Conservation (phyloP, 2,797 vertebrate species). For the Rallus crepitans region DNA sequence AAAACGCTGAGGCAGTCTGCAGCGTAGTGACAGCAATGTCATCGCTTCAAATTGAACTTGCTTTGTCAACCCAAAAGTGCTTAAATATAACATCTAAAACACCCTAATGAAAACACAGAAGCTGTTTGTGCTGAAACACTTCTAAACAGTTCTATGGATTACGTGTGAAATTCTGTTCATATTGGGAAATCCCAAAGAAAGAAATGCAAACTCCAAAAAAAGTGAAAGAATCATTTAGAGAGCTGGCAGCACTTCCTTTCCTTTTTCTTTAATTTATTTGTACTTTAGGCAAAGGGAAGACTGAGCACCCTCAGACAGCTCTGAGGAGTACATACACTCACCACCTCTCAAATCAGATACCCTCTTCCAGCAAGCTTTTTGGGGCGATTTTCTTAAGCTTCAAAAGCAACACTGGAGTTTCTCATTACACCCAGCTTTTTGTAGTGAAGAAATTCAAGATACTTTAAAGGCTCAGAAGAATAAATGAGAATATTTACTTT, state of each 20-base stretch:
- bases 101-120: neutral
- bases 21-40: slow-evolving; percentile 9
- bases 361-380: neutral
- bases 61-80: slow-evolving; percentile 31
- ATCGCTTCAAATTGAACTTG: neutral
- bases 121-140: neutral
- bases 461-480: neutral
- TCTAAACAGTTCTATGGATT: neutral
- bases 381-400: neutral
- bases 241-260: neutral
- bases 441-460: neutral
- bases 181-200: neutral
- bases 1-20: slow-evolving; percentile 30
- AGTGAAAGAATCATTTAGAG: neutral
- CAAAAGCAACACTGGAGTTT: neutral
- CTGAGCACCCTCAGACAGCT: neutral
- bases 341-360: neutral
- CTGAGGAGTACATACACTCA: rapidly evolving
- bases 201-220: neutral
- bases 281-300: neutral
- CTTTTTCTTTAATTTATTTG: neutral
- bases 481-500: neutral
- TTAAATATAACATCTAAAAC: neutral
- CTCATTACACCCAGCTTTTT: neutral
- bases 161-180: neutral